phyloP scores from a whole-genome alignment of 2,888 invertebrate genomes.

The Chrysolina oricalcia region DNA sequence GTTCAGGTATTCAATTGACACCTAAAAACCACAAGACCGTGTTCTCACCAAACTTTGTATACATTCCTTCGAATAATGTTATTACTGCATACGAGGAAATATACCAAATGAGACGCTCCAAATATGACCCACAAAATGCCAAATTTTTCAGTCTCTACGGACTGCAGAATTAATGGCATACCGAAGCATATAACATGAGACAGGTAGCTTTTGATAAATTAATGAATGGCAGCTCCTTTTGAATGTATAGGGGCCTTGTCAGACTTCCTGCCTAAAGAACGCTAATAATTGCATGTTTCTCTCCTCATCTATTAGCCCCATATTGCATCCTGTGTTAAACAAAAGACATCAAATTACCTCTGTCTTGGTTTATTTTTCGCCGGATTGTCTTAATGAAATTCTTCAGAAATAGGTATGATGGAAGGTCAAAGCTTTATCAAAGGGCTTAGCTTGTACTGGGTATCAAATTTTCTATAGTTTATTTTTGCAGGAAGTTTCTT shows the following conservation, averaged over 20 bases:
- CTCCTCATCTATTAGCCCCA: constrained; percentile 40
- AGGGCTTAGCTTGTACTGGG: too few species aligned
- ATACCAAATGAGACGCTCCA: not conserved
- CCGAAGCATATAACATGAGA: not conserved
- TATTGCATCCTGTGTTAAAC: constrained; percentile 41
- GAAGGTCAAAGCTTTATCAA: not conserved
- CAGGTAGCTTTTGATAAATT: constrained; percentile 29
- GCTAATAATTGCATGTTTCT: constrained; percentile 36
- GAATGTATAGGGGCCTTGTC: constrained; percentile 27
- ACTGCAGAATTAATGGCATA: not conserved
- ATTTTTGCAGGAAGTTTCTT: too few species aligned
- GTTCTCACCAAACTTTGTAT: too few species aligned
- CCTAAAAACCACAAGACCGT: too few species aligned
- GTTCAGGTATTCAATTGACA: too few species aligned
- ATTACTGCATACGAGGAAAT: too few species aligned
- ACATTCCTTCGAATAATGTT: too few species aligned
- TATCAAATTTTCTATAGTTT: too few species aligned
- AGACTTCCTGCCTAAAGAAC: constrained; percentile 36
- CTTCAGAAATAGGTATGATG: not conserved
- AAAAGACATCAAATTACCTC: constrained; percentile 30
- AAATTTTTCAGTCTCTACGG: not conserved
- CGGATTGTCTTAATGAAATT: not conserved
- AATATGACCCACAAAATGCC: not conserved
- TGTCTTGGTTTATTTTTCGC: constrained; percentile 14
- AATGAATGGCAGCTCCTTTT: constrained; percentile 36